A percentile compares a stretch with the other conserved stretches of the same genome.
Conservation (phyloP, 2,113 vertebrate genomes). For the Donacobius atricapilla region DNA sequence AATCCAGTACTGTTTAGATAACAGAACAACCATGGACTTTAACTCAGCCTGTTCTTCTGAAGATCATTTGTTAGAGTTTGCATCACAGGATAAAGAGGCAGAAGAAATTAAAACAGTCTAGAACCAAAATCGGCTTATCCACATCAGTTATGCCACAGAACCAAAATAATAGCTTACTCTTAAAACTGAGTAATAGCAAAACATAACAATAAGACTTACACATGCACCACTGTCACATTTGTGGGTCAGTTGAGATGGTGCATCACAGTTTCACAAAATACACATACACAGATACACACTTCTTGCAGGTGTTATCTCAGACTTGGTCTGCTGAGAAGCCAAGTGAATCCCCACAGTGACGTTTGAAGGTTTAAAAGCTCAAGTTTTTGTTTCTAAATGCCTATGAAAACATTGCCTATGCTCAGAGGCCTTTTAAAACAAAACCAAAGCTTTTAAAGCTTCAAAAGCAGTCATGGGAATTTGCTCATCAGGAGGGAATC, state of each 20-base stretch:
- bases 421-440: constrained; percentile 66
- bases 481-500: constrained; percentile 62
- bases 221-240: not conserved
- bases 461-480: constrained; percentile 65
- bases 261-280: constrained; percentile 47
- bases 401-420: constrained; percentile 60
- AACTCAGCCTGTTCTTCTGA: not conserved
- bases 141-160: not conserved
- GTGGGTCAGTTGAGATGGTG: constrained; percentile 41
- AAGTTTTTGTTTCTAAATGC: constrained; percentile 63
- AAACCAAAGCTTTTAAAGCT: constrained; percentile 69
- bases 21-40: not conserved
- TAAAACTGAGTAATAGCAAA: not conserved
- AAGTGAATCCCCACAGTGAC: constrained; percentile 36
- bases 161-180: not conserved
- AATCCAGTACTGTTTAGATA: not conserved
- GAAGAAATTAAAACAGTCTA: not conserved
- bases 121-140: not conserved
- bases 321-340: constrained; percentile 52
- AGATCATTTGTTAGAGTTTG: not conserved
- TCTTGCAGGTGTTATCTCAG: constrained; percentile 63
- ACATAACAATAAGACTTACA: not conserved
- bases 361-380: constrained; percentile 67
- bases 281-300: not conserved
- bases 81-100: not conserved